Evolutionary conservation across 1,140 invertebrate genomes (phyloP), one percentile per base, ranked within the genome.

Genomic region (Vanessa atalanta): DNA sequence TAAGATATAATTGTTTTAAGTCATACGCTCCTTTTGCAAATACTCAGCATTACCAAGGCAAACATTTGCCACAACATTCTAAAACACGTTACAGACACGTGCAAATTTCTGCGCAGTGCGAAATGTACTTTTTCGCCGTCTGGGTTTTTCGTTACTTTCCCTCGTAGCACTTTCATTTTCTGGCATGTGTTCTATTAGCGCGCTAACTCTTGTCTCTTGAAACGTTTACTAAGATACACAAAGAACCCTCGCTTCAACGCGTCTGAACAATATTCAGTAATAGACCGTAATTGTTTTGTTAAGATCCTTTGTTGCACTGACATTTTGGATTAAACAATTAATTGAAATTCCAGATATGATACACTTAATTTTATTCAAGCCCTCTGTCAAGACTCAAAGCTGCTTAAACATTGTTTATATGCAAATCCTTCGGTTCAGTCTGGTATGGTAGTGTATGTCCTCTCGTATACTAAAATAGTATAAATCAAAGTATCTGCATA

Each of bases 211-310:
- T 61, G 37, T 73, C 61, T 53, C 73, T 73, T 71, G 20, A 37
- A 70, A 57, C 72, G 48, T 57, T 31, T 47, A 48, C 70, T 69
- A 70, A 67, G 51, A 65, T 79, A 74, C 50, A 84, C 82, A 85
- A 86, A 84, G 78, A 78, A 75, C 51, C 48, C 66, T 70, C 79
- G 78, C 79, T 78, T 73, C 73, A 69, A 83, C 84, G 83, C 82
- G 73, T 70, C 47, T 66, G 48, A 81, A 86, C 79, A 83, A 83
- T 84, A 83, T 83, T 76, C 78, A 73, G 78, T 83, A 85, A 84
- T 81, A 87, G 78, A 84, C 75, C 79, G 75, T 84, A 85, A 84
- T 83, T 87, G 83, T 87, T 86, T 83, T 86, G 81, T 83, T 83
- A 72, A 78, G 74, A 60, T 79, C 82, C 81, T 87, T 86, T 87